Evolutionary conservation across 53 echinoderm and acorn worm genomes (phyloP).

Genomic region (Antedon mediterranea): DNA sequence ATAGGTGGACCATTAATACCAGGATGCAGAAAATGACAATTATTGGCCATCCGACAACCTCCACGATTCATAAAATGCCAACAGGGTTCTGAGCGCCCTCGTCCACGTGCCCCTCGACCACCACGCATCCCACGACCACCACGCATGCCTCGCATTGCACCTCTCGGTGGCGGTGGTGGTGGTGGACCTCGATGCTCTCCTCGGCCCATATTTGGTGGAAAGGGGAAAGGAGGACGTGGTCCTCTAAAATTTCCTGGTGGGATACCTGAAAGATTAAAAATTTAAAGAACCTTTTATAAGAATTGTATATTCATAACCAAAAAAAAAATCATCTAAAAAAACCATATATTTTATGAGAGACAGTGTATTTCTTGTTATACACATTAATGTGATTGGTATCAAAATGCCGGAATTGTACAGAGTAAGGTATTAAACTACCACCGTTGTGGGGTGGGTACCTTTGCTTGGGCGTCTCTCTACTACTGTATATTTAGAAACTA

Average conservation of each 20-base stretch:
- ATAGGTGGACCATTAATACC: conserved; percentile 47
- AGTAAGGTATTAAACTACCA: too few species aligned
- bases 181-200: background rate
- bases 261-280: background rate
- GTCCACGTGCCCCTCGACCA: background rate
- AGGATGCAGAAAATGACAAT: conserved; percentile 78
- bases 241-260: background rate
- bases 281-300: background rate
- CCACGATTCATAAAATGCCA: conserved; percentile 58
- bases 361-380: too few species aligned
- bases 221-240: background rate
- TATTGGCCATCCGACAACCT: conserved; percentile 49
- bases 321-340: too few species aligned
- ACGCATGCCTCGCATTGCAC: background rate
- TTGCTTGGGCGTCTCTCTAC: too few species aligned
- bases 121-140: background rate
- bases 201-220: background rate
- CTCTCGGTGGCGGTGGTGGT: background rate
- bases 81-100: conserved; percentile 29
- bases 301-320: too few species aligned
- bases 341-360: too few species aligned
- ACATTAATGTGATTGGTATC: too few species aligned
- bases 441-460: too few species aligned
- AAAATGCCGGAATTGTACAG: too few species aligned
- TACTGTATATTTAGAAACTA: too few species aligned